Base-by-base conservation (phyloP, 2,113 vertebrate species). In the Misgurnus anguillicaudatus region DNA sequence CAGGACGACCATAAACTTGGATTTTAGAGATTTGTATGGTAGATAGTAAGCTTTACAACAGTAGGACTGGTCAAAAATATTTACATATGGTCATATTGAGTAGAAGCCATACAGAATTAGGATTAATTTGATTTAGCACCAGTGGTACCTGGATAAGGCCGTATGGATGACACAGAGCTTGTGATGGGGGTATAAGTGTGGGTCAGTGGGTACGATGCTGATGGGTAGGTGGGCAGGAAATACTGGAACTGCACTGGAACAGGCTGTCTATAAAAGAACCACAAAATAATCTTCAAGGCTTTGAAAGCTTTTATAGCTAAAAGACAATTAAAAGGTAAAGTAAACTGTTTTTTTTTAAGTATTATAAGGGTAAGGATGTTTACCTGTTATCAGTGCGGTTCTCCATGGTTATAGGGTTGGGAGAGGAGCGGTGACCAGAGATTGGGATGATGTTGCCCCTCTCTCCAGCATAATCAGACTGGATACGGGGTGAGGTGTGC, bases 241-340 rank as follows among this genome's bases (percentile, higher is more conserved):
- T 99, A 98, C 83, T 98, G 97, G 92, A 99, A 97, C 88, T 99
- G 97, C 82, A 99, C 95, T 60, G 97, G 97, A 80, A 98, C 94
- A 6, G 97, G 90, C 3, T 96, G 95, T 89, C 96, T 98, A 62
- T 24, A 11, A 4, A 80, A 78, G 69, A 11, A 9, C 21, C 36
- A 24, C 17, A 57, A 57, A 8, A 17, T 4, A 19, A n/a, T n/a
- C 13, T 45, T 9, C 7, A 45, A 45, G 10, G 42, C 7, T 45
- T 10, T 16, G 48, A 53, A 16, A 13, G 13, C 13, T 17, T 39
- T 64, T 10, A 16, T 1, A 0, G 36, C 62, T 31, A 2, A 31
- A 31, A 31, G 24, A 31, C 24, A 31, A 31, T 31, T 31, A 31
- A 31, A 31, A 31, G 2, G 24, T 31, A 31, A 31, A 31, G 24